Evolutionary conservation across 2,113 vertebrate species (phyloP).

Genomic region (Scytalopus superciliaris): DNA sequence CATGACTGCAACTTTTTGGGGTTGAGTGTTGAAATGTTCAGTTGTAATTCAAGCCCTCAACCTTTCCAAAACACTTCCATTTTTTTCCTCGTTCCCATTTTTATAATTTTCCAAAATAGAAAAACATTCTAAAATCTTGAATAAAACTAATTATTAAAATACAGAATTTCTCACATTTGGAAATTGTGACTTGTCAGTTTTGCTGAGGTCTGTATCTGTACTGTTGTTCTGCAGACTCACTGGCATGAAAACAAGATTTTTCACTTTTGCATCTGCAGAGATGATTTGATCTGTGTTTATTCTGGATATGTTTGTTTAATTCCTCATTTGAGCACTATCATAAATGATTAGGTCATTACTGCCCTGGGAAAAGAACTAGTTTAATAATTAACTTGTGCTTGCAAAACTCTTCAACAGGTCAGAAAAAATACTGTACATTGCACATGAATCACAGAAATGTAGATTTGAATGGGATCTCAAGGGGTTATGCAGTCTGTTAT

Average conservation of each 20-base stretch:
- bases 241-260: neutral
- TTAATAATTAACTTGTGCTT: conserved; percentile 42
- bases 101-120: neutral
- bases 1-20: neutral
- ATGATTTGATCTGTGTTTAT: neutral
- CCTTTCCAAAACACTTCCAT: neutral
- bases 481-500: neutral
- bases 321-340: neutral
- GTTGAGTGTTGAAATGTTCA: neutral
- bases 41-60: neutral
- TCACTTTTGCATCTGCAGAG: conserved; percentile 13
- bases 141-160: neutral
- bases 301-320: conserved; percentile 37
- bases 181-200: neutral
- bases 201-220: neutral
- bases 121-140: neutral
- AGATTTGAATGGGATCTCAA: neutral
- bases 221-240: neutral
- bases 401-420: neutral
- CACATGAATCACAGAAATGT: neutral
- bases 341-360: conserved; percentile 34
- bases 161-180: neutral
- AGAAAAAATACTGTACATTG: neutral
- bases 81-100: neutral
- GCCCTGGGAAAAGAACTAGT: neutral